phyloP scores from a whole-genome alignment of 1,140 invertebrate genomes.

The Helicorthomorpha holstii region DNA sequence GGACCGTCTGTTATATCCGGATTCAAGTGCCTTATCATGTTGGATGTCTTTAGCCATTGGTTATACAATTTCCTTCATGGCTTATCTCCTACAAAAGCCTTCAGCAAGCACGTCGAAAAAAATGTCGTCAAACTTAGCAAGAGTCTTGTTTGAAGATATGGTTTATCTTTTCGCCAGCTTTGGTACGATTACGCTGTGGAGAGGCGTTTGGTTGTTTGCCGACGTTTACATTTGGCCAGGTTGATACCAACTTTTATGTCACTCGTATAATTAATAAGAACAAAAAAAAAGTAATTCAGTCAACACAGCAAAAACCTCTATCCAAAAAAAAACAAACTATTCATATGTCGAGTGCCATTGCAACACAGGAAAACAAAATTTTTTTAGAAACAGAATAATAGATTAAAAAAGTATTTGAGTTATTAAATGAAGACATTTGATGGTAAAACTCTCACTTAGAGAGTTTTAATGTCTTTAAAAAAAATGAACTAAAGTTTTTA shows the following conservation, averaged over 20 bases:
- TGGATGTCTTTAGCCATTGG: constrained; percentile 51
- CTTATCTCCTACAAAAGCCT: constrained; percentile 31
- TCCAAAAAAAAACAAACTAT: not conserved
- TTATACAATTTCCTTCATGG: constrained; percentile 17
- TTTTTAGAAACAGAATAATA: not conserved
- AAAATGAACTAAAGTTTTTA: no score
- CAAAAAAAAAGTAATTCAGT: not conserved
- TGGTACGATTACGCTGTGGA: constrained; percentile 70
- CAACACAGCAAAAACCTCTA: not conserved
- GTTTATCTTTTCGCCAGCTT: constrained; percentile 57
- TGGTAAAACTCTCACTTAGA: no score
- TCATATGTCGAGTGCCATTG: not conserved
- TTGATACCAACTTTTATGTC: not conserved
- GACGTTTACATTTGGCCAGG: constrained; percentile 55
- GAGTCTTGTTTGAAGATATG: constrained; percentile 37
- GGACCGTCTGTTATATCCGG: constrained; percentile 57
- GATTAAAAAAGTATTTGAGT: not conserved
- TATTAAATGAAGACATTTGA: no score
- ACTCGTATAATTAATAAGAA: not conserved
- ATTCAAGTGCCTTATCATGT: constrained; percentile 36
- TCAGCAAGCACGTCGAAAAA: constrained; percentile 31
- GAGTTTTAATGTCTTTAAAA: no score
- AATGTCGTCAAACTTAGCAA: no score
- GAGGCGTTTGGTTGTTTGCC: constrained; percentile 61
- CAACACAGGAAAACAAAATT: not conserved